phyloP scores from a whole-genome alignment of 2,797 vertebrate genomes.

The Clarias laeviceps region DNA sequence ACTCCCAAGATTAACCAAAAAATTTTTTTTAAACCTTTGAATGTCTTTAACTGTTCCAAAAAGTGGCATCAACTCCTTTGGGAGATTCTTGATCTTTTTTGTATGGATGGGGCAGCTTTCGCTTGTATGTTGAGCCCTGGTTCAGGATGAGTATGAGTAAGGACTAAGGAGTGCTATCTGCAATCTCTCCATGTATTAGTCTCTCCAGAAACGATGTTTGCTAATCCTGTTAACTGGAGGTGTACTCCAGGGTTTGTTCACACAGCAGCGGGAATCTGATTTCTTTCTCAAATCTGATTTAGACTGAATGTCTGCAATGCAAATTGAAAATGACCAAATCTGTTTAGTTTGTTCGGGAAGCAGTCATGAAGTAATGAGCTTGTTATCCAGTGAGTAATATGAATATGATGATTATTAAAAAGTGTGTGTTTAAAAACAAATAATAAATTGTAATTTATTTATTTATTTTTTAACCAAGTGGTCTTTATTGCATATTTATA shows the following conservation, averaged over 20 bases:
- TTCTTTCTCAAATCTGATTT: slow-evolving; percentile 13
- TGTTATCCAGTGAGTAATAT: background rate
- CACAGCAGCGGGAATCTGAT: slow-evolving; percentile 18
- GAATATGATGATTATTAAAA: background rate
- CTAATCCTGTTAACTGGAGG: slow-evolving; percentile 3
- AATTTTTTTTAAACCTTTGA: background rate
- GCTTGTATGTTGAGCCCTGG: background rate
- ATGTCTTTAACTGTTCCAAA: background rate
- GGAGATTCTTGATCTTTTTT: background rate
- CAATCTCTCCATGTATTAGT: background rate
- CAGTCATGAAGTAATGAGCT: background rate
- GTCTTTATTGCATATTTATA: background rate
- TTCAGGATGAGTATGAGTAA: background rate
- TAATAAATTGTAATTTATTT: background rate
- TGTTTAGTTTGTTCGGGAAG: background rate
- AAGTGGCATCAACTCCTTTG: background rate
- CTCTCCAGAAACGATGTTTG: background rate
- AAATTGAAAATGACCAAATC: slow-evolving; percentile 9
- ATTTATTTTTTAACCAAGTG: background rate
- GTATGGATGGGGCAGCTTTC: too few species aligned
- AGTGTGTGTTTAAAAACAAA: background rate
- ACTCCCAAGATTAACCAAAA: background rate
- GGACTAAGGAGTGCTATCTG: background rate
- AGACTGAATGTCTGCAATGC: background rate
- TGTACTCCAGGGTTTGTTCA: slow-evolving; percentile 14